These are phyloP conservation scores for Pomacea maculata DNA, from an alignment of 1,140 invertebrate species.

Conservation along the genomic window DNA sequence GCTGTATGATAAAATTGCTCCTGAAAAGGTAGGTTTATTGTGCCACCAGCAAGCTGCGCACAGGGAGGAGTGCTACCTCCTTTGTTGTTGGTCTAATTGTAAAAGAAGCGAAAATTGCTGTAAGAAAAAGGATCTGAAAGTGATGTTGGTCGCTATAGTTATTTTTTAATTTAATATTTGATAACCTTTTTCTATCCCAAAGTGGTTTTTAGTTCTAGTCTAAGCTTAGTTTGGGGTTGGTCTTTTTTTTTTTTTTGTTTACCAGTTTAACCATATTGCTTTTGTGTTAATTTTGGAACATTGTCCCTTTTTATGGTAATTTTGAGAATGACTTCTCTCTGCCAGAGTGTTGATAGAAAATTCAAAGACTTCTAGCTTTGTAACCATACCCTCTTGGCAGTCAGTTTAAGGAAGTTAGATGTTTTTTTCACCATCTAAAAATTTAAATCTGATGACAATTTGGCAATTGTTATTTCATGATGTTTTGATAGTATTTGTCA, in stretches of 20 bases:
- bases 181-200: not conserved
- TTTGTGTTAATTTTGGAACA: not conserved
- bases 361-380: too few species aligned
- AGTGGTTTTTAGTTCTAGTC: not conserved
- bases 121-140: too few species aligned
- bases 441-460: too few species aligned
- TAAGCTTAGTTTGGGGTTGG: not conserved
- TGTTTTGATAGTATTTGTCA: too few species aligned
- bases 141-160: too few species aligned
- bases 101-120: not conserved
- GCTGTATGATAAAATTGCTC: slow-evolving; percentile 95
- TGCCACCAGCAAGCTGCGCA: not conserved
- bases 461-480: too few species aligned
- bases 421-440: too few species aligned
- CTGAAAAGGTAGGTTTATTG: slow-evolving; percentile 73
- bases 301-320: not conserved
- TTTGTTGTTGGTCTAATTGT: not conserved
- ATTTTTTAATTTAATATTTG: not conserved
- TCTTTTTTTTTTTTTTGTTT: not conserved
- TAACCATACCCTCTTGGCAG: too few species aligned
- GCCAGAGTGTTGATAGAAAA: too few species aligned
- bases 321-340: not conserved
- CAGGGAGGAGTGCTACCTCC: not conserved
- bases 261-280: not conserved
- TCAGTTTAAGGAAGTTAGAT: too few species aligned